These are phyloP conservation scores for Eustalomyia histrio DNA, from an alignment of 2,888 invertebrate genomes.

Conservation along the genomic window DNA sequence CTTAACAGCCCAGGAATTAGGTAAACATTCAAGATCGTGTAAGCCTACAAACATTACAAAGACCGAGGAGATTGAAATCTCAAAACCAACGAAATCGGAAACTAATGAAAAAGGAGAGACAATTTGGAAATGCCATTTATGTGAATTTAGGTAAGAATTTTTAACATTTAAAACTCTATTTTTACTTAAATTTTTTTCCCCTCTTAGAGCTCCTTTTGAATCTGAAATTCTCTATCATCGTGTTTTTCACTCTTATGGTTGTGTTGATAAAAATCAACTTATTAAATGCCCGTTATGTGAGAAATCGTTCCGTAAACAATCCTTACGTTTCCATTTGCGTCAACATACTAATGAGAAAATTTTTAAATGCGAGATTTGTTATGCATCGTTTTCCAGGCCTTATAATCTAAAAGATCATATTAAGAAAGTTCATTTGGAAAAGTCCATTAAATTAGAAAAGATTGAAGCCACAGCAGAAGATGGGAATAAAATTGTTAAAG, in stretches of 20 bases:
- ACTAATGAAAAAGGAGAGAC: slow-evolving; percentile 31
- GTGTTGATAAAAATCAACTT: slow-evolving; percentile 72
- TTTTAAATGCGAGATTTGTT: slow-evolving; percentile 84
- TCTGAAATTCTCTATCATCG: slow-evolving; percentile 88
- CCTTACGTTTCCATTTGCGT: slow-evolving; percentile 85
- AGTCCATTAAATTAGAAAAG: neutral
- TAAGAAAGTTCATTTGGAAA: slow-evolving; percentile 80
- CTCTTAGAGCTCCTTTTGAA: slow-evolving; percentile 81
- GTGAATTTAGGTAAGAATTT: slow-evolving; percentile 70
- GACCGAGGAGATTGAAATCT: neutral
- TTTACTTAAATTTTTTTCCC: neutral
- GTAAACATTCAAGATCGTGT: slow-evolving; percentile 83
- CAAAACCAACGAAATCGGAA: neutral
- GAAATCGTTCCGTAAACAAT: slow-evolving; percentile 83
- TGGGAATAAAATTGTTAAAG: neutral
- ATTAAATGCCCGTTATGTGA: slow-evolving; percentile 85
- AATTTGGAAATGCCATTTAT: slow-evolving; percentile 71
- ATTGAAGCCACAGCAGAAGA: neutral
- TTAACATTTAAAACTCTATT: neutral
- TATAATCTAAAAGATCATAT: slow-evolving; percentile 84
- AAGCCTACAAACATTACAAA: slow-evolving; percentile 62
- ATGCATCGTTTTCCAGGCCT: slow-evolving; percentile 84
- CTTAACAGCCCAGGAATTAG: slow-evolving; percentile 86
- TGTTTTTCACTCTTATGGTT: slow-evolving; percentile 82
- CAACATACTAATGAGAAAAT: slow-evolving; percentile 88